Base-by-base conservation (phyloP, 1,140 invertebrate species). In the Brachionus rubens region DNA sequence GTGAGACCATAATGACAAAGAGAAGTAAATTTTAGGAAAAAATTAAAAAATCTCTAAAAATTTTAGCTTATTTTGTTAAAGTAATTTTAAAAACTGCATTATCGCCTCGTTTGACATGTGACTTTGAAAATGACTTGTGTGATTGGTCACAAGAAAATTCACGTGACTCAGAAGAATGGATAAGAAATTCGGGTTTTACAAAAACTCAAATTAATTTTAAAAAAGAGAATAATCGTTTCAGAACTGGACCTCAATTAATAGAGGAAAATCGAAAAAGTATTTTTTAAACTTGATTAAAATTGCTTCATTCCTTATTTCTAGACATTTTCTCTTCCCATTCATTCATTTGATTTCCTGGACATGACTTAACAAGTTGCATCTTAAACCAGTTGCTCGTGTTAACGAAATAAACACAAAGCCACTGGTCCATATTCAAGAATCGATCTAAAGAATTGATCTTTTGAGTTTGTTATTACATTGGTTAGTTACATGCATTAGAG, bases 111-210 rank as follows among this genome's bases (percentile, higher is more conserved):
- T 41, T 72, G 21, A 72, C 28, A 21, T 72, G 68, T 54, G 26
- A 48, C 24, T 72, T 72, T 72, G 68, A 72, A 16, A 1, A 12
- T 6, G 68, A 72, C 24, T 50, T 28, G 24, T 72, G 68, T 30
- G 68, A 72, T 50, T 72, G 68, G 68, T 21, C 5, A 3, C 68
- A 72, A 24, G 68, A 72, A 21, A n/a, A 50, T 3, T 19, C 28
- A 10, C 68, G 68, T 14, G 68, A 72, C 26, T 72, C 68, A 19
- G 68, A 72, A 36, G 46, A 72, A 36, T 72, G 68, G 68, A 72
- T 33, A 12, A 14, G 46, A 30, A 72, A 72, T 72, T 21, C 19
- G n/a, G 68, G 68, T 2, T 26, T 50, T 2, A 72, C 68, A 9
- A 72, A 72, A 40, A 36, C 46, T 10, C 68, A 72, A 26, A 10